Conservation (phyloP, 2,888 invertebrate genomes). For the Herminia tarsipennalis region DNA sequence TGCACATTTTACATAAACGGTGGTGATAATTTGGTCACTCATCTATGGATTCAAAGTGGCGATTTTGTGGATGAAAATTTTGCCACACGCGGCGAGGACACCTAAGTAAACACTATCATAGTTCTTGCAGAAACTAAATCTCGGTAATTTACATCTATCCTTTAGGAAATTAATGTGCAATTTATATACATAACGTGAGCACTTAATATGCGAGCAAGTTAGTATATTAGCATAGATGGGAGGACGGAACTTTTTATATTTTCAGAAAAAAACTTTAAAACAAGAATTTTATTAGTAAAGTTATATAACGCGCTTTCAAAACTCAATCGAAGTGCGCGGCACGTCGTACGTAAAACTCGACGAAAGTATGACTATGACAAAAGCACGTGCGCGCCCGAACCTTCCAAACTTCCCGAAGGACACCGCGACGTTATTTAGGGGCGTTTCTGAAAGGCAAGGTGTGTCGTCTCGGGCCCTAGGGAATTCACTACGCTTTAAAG, state of each 20-base stretch:
- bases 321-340: conserved; percentile 78
- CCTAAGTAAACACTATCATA: too few relatives aligned
- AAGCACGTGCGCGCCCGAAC: conserved; percentile 80
- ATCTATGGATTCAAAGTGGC: too few relatives aligned
- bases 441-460: conserved; percentile 81
- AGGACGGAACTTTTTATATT: conserved; percentile 51
- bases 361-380: conserved; percentile 82
- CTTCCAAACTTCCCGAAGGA: conserved; percentile 82
- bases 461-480: conserved; percentile 74
- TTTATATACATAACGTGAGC: neutral
- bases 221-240: conserved; percentile 50
- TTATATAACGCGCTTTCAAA: conserved; percentile 68
- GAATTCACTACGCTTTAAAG: conserved; percentile 82
- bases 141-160: too few relatives aligned
- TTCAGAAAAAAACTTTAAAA: conserved; percentile 62
- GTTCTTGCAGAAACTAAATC: too few relatives aligned
- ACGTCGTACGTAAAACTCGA: conserved; percentile 80
- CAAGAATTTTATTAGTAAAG: conserved; percentile 69
- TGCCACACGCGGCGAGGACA: too few relatives aligned
- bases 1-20: too few relatives aligned
- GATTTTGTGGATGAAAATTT: too few relatives aligned
- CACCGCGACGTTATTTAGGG: conserved; percentile 77
- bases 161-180: conserved; percentile 12
- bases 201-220: conserved; percentile 40
- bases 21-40: too few relatives aligned